phyloP scores from a whole-genome alignment of 1,140 invertebrate genomes.

The Bombus breviceps region DNA sequence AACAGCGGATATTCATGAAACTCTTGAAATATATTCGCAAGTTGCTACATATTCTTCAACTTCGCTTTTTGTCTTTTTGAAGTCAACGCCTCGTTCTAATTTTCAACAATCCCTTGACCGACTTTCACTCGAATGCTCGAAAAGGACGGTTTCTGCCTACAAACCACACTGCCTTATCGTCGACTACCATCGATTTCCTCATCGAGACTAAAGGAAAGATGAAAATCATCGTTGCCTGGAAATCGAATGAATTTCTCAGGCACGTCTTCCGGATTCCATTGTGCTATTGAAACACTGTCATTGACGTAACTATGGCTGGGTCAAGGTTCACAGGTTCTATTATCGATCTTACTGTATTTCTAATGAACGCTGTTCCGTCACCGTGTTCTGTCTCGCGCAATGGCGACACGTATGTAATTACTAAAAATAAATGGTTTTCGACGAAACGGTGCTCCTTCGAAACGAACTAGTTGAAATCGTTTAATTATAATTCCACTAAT shows the following conservation, averaged over 20 bases:
- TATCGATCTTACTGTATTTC: conserved; percentile 33
- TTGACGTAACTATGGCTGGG: neutral
- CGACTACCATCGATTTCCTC: neutral
- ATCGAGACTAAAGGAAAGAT: neutral
- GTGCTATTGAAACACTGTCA: neutral
- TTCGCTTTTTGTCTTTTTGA: neutral
- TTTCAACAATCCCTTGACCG: neutral
- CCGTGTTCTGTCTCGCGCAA: neutral
- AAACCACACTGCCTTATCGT: no score
- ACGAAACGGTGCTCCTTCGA: neutral
- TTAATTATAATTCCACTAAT: conserved; percentile 8
- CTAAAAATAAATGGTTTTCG: neutral
- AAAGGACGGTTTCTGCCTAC: neutral
- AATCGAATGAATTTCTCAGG: neutral
- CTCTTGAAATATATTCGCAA: no score
- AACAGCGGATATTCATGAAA: no score
- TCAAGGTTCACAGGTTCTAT: neutral
- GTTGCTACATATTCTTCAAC: no score
- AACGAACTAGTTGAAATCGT: neutral
- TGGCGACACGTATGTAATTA: neutral
- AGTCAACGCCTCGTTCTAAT: neutral
- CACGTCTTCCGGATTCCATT: neutral
- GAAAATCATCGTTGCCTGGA: no score
- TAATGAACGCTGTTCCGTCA: conserved; percentile 4
- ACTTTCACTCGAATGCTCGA: neutral